Percentiles rank a stretch among this genome's conserved stretches.
Evolutionary conservation across 30 jellyfish, hydroid and myxozoan species (phyloP).

Genomic region (Turritopsis rubra): DNA sequence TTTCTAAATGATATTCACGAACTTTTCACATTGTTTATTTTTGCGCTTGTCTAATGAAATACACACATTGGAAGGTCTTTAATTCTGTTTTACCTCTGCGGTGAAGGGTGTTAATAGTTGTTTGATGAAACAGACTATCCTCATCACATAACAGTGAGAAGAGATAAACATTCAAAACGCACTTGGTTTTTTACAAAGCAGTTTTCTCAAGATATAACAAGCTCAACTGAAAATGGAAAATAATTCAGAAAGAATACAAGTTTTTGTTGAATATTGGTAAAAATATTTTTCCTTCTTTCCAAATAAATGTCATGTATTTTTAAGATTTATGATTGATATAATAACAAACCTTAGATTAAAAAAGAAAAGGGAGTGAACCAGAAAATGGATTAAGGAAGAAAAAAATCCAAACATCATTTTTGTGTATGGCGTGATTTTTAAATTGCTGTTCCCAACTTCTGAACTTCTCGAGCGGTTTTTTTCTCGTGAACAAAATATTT

Average conservation of each 20-base stretch:
- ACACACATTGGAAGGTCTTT: not conserved
- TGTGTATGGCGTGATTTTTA: no score
- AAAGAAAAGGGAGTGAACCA: no score
- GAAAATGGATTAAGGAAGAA: no score
- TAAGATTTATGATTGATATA: no score
- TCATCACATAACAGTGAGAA: not conserved
- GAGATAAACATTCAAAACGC: not conserved
- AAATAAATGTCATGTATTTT: no score
- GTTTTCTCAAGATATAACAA: no score
- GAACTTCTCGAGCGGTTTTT: no score
- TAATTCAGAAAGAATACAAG: not conserved
- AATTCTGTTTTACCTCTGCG: not conserved
- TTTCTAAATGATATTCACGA: not conserved
- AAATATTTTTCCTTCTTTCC: not conserved
- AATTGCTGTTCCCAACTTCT: no score
- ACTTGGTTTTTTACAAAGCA: no score
- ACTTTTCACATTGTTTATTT: not conserved
- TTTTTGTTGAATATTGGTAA: not conserved
- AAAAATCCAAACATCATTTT: no score
- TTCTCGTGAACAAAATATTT: no score
- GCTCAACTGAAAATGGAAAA: not conserved
- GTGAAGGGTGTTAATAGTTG: not conserved
- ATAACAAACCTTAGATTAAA: no score
- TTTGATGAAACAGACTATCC: not conserved
- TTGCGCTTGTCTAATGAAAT: not conserved